A percentile compares a stretch with the other conserved stretches of the same genome.
These are phyloP conservation scores for Nymphicus hollandicus DNA, from an alignment of 2,113 vertebrate species.

Conservation along the genomic window DNA sequence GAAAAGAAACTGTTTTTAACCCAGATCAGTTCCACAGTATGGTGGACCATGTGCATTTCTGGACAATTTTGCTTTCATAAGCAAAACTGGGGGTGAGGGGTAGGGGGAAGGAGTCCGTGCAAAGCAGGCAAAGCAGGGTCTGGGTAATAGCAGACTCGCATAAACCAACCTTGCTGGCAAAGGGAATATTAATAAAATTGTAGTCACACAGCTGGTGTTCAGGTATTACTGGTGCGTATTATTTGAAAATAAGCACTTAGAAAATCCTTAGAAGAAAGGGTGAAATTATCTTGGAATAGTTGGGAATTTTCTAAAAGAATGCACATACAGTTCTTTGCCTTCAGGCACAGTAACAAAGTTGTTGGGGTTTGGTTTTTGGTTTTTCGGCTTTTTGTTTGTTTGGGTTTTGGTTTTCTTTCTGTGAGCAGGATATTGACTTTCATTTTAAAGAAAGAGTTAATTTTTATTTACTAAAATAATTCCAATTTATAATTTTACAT, in stretches of 20 bases:
- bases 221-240: not conserved
- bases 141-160: not conserved
- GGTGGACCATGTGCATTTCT: not conserved
- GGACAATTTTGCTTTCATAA: not conserved
- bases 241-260: not conserved
- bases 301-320: not conserved
- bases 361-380: not conserved
- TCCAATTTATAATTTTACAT: not conserved
- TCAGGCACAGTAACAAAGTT: not conserved
- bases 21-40: not conserved
- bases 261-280: not conserved
- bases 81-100: not conserved
- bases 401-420: accelerated
- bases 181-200: not conserved
- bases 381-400: not conserved
- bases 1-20: not conserved
- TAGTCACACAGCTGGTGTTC: not conserved
- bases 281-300: not conserved
- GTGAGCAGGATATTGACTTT: not conserved
- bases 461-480: not conserved
- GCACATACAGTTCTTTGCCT: not conserved
- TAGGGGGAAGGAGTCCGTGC: not conserved
- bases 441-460: not conserved
- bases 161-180: not conserved
- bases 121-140: not conserved